Base-by-base conservation (phyloP, 1,140 invertebrate genomes). In the Halictus rubicundus region DNA sequence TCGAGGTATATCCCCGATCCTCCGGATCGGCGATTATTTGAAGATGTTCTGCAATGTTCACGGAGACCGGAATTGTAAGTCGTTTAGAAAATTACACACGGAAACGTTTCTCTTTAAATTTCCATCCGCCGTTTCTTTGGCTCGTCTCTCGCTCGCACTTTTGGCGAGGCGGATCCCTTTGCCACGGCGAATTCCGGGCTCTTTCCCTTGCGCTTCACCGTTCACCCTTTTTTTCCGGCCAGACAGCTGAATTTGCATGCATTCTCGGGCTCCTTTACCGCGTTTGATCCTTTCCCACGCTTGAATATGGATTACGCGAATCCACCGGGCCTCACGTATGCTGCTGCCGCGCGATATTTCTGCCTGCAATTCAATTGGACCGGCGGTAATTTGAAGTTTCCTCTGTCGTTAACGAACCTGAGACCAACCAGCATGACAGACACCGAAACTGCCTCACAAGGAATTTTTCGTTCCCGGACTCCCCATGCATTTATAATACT, bases 201-300 rank as follows among this genome's bases (percentile, higher is more conserved):
- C 10, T 49, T 8, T 14, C 7, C 7, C 52, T n/a, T 5, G 52
- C 52, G 21, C 21, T 19, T 16, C 2, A 3, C 21, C 23, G 0
- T 19, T 27, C 19, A 1, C 49, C n/a, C 27, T 63, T 70, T 70
- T 69, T 54, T 52, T 27, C 59, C 19, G 3, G 3, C 10, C 54
- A 64, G 63, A 23, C 63, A 42, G 9, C 37, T 10, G 39, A 60
- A 68, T 76, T 76, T 76, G 23, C 74, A 76, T 76, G 65, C 61
- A 76, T 76, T 68, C 63, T 10, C 37, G 21, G 4, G 37, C 37
- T 65, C 63, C 37, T 65, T 66, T 21, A 39, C 27, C 46, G 32
- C 37, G 60, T 63, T 63, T 52, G 60, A 73, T 71, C 54, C 68
- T 39, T 39, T 27, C 54, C 54, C 10, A 19, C 9, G 19, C 12